Evolutionary conservation across 2,113 vertebrate genomes (phyloP), one percentile per base, ranked within the genome.

Genomic region (Octodon degus): DNA sequence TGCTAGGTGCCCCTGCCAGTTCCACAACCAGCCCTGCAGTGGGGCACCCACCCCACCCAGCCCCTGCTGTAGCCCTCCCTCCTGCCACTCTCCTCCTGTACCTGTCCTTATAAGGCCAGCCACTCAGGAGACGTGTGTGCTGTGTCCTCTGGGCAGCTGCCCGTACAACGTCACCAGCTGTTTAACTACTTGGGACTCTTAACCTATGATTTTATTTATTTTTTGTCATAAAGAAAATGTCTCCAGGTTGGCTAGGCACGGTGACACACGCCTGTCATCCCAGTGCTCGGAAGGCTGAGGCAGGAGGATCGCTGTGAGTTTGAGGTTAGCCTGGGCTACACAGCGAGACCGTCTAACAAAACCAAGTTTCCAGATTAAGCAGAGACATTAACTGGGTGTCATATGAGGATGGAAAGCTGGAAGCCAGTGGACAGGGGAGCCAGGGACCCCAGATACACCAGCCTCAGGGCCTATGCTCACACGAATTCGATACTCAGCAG

Each of bases 61-160:
- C 93, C 96, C 76, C 93, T 92, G 93, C 83, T 70, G 89, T 53
- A 40, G 91, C 96, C 94, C 94, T 76, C 95, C 94, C 83, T 93
- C 83, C 89, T 97, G 91, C 92, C 89, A 79, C 37, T 96, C 84
- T 97, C 79, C 74, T 96, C 88, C 98, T 97, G 94, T 98, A 96
- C 97, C 95, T 89, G 1, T 90, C 98, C 98, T 98, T 99, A 98
- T 98, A 99, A 98, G 98, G 98, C 96, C 96, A 98, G 97, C 97
- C 97, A 68, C 96, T 97, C 98, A 94, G 83, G 97, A 98, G 97
- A 94, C 63, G 83, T 96, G 84, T n/a, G 50, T 94, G 97, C 97
- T 97, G 95, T 96, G 11, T 98, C 97, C 96, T 53, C 58, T 98
- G 97, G 93, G 4, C 87, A 94, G 96, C 55, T 97, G 98, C 98